Base-by-base conservation (phyloP, 2,797 vertebrate genomes). In the Acanthurus tractus region DNA sequence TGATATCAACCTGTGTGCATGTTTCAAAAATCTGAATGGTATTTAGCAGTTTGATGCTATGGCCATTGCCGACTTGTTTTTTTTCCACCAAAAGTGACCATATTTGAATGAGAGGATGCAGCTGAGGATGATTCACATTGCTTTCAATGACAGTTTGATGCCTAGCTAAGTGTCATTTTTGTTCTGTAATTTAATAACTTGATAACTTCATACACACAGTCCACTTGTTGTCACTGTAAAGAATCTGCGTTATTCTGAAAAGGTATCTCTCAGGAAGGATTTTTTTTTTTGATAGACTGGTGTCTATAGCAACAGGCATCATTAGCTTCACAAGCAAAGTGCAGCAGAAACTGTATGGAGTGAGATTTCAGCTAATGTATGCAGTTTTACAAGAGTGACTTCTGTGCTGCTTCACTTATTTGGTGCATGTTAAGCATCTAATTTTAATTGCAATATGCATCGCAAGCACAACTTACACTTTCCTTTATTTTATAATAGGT, bases 301-400 rank as follows among this genome's bases (percentile, higher is more conserved):
- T 87, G 66, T 80, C 84, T 71, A 83, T 76, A 70, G 75, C 78
- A 90, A 80, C 80, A 86, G 57, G 57, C 38, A 62, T 63, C 36
- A 48, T 62, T 57, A 70, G 34, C 54, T 48, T 36, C 12, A 20
- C 52, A 25, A 48, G 68, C 25, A 50, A 55, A 49, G 63, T 29
- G 61, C 17, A 79, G 34, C 10, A 45, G 44, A n/a, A 71, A 25
- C 25, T 73, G n/a, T 23, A n/a, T 14, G 34, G 20, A 58, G 8
- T 25, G 29, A 53, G n/a, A 61, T 20, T 34, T 3, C 49, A 46
- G 40, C 40, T 52, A 29, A 34, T n/a, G 22, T 6, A 1, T 63
- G n/a, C 25, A 17, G 0, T 17, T 42, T 44, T 11, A 40, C 4
- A 40, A 49, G 8, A 3, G 8, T 17, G 38, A 8, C 7, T 55